A percentile compares a stretch with the other conserved stretches of the same genome.
Conservation (phyloP, 2,113 vertebrate species). For the Hoplias malabaricus region DNA sequence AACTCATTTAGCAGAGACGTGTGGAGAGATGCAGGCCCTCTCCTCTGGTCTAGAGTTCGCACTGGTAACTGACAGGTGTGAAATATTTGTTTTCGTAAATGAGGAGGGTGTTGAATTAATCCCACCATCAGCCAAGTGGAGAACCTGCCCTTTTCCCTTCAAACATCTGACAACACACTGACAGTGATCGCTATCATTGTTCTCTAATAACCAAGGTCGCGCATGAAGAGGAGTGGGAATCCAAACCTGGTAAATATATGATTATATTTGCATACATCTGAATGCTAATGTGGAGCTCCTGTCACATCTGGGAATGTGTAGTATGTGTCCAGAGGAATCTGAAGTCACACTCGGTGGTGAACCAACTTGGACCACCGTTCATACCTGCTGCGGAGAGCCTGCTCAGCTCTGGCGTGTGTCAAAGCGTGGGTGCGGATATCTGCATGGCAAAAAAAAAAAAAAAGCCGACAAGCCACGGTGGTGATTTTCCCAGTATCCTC, state of each 20-base stretch:
- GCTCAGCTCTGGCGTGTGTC: no score
- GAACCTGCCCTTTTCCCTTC: constrained; percentile 29
- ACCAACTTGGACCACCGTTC: not conserved
- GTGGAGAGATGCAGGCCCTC: constrained; percentile 19
- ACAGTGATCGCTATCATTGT: constrained; percentile 60
- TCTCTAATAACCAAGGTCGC: constrained; percentile 61
- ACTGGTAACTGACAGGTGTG: constrained; percentile 19
- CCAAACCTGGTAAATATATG: constrained; percentile 47
- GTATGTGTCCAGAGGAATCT: constrained; percentile 43
- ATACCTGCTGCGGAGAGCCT: constrained; percentile 1
- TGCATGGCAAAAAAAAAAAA: constrained; percentile 15
- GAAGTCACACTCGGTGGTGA: not conserved
- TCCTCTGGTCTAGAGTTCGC: constrained; percentile 45
- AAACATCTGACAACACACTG: constrained; percentile 52
- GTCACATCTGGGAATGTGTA: constrained; percentile 56
- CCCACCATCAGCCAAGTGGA: constrained; percentile 50
- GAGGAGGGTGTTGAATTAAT: constrained; percentile 14
- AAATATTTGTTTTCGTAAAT: constrained; percentile 42
- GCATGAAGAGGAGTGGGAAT: constrained; percentile 50
- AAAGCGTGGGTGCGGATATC: constrained; percentile 7
- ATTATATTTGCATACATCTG: constrained; percentile 71
- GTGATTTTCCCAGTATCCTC: constrained; percentile 18
- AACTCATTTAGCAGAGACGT: not conserved
- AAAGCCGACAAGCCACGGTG: not conserved
- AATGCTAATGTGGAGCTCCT: constrained; percentile 61